Conservation (phyloP, 2,888 invertebrate species). For the Leucophenga maculata region DNA sequence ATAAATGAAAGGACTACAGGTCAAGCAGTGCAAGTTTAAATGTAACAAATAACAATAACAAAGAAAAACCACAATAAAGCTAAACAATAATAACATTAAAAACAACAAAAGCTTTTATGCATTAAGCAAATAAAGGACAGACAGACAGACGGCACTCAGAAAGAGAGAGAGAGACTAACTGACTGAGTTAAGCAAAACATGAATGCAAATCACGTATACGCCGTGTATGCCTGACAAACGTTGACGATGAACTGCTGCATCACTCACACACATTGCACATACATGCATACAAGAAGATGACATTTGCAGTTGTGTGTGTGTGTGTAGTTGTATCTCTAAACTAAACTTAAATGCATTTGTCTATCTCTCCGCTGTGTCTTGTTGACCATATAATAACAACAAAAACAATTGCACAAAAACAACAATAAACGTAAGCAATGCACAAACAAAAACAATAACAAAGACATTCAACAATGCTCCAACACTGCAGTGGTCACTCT, state of each 20-base stretch:
- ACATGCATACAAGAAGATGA: too few relatives aligned
- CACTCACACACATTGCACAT: slow-evolving; percentile 2
- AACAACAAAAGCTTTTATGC: slow-evolving; percentile 33
- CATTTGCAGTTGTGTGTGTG: too few relatives aligned
- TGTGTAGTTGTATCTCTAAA: too few relatives aligned
- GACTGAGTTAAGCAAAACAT: slow-evolving; percentile 1
- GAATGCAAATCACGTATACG: slow-evolving; percentile 14
- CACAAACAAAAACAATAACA: slow-evolving; percentile 47
- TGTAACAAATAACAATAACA: slow-evolving; percentile 26
- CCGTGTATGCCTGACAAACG: slow-evolving; percentile 12
- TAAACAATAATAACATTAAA: slow-evolving; percentile 18
- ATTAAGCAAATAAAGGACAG: neutral
- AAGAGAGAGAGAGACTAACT: neutral
- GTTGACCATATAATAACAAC: slow-evolving; percentile 28
- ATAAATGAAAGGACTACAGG: too few relatives aligned
- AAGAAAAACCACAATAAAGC: slow-evolving; percentile 30
- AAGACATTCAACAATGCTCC: neutral
- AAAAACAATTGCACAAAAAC: slow-evolving; percentile 24
- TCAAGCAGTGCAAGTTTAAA: too few relatives aligned
- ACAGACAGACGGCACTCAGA: neutral
- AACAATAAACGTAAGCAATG: slow-evolving; percentile 57
- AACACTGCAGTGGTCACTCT: slow-evolving; percentile 10
- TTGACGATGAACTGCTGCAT: slow-evolving; percentile 31
- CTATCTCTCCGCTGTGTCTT: slow-evolving; percentile 16
- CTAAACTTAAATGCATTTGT: slow-evolving; percentile 1